These are phyloP conservation scores for Antheraea pernyi DNA, from an alignment of 1,140 invertebrate species.

Conservation along the genomic window DNA sequence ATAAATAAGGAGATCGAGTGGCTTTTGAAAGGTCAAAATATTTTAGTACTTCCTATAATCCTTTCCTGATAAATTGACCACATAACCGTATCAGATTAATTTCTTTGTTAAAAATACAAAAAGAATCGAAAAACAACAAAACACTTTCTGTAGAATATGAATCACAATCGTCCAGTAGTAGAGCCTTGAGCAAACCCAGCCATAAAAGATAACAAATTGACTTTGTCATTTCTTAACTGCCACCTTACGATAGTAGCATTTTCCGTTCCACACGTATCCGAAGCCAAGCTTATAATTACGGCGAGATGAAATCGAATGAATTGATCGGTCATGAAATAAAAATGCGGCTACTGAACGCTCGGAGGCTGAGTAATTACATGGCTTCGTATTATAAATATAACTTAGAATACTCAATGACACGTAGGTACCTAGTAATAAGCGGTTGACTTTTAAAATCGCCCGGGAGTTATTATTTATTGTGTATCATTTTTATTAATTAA, in stretches of 20 bases:
- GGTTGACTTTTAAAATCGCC: constrained; percentile 1
- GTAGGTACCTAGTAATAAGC: constrained; percentile 19
- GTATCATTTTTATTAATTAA: constrained; percentile 1
- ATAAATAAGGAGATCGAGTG: too few species aligned
- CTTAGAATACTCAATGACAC: constrained; percentile 25
- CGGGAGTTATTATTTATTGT: not conserved
- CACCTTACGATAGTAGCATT: not conserved
- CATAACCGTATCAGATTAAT: too few species aligned
- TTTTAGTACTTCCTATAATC: too few species aligned
- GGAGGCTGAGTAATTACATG: constrained; percentile 24
- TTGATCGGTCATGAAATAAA: constrained; percentile 4
- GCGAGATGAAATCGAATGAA: not conserved
- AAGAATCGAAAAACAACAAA: too few species aligned
- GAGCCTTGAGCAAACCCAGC: not conserved
- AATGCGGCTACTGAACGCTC: constrained; percentile 27
- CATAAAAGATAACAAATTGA: not conserved
- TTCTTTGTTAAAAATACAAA: too few species aligned
- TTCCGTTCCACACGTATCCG: not conserved
- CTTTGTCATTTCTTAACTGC: not conserved
- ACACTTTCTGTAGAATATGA: not conserved
- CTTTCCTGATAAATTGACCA: not conserved
- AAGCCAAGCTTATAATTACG: not conserved
- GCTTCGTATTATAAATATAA: constrained; percentile 31
- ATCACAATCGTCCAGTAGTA: not conserved
- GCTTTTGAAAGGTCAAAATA: too few species aligned